A percentile compares a stretch with the other conserved stretches of the same genome.
phyloP scores from a whole-genome alignment of 2,113 vertebrate genomes.

The Calcarius ornatus region DNA sequence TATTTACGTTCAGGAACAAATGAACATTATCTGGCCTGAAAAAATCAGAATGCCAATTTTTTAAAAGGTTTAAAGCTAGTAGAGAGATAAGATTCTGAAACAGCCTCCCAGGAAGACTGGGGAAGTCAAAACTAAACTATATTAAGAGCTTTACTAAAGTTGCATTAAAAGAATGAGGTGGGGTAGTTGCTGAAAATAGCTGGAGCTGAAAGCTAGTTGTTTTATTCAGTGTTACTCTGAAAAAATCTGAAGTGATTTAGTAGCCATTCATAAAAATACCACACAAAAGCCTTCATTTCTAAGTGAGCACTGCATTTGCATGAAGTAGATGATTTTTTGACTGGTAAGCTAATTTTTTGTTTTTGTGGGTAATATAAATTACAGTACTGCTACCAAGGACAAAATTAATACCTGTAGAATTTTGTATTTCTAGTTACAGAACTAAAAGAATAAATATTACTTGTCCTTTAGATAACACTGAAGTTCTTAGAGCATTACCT shows the following conservation, averaged over 20 bases:
- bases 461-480: background rate
- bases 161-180: background rate
- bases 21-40: background rate
- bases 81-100: background rate
- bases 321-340: background rate
- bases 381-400: background rate
- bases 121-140: background rate
- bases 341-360: background rate
- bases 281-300: background rate
- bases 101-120: background rate
- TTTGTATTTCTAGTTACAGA: background rate
- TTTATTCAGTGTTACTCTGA: background rate
- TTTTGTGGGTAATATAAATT: background rate
- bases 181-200: background rate
- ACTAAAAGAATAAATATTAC: background rate
- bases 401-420: background rate
- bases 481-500: background rate
- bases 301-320: background rate
- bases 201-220: background rate
- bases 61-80: background rate
- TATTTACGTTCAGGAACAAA: background rate
- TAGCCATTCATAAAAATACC: background rate
- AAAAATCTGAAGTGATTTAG: background rate
- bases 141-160: background rate
- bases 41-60: background rate